Conservation (phyloP, 2,113 vertebrate species). For the Eidolon helvum region DNA sequence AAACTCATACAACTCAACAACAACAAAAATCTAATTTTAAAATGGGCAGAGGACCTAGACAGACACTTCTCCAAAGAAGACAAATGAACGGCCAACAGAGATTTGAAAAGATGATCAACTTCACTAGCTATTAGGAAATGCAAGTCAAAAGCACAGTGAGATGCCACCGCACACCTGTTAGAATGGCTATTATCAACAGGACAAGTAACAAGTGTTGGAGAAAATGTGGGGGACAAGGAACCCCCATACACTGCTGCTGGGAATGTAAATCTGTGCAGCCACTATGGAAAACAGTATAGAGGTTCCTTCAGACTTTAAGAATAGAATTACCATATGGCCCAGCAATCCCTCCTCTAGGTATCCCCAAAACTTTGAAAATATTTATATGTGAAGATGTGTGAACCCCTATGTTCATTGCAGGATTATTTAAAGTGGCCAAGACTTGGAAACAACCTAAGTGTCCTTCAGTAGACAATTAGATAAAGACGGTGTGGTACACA, state of each 20-base stretch:
- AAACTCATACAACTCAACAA: background rate
- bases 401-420: background rate
- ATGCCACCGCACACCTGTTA: background rate
- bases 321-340: background rate
- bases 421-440: background rate
- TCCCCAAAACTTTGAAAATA: background rate
- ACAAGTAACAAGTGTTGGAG: background rate
- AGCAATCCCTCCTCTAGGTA: background rate
- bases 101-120: too few relatives aligned
- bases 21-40: background rate
- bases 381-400: background rate
- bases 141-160: background rate
- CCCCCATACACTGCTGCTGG: background rate
- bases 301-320: background rate
- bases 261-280: too few relatives aligned
- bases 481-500: background rate
- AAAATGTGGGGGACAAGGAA: background rate
- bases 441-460: background rate
- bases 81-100: too few relatives aligned
- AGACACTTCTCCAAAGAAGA: too few relatives aligned
- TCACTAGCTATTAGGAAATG: too few relatives aligned
- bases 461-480: background rate
- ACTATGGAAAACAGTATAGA: background rate
- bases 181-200: background rate
- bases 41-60: background rate